Evolutionary conservation across 2,888 invertebrate species (phyloP), one percentile per base, ranked within the genome.

Genomic region (Hofmannophila pseudospretella): DNA sequence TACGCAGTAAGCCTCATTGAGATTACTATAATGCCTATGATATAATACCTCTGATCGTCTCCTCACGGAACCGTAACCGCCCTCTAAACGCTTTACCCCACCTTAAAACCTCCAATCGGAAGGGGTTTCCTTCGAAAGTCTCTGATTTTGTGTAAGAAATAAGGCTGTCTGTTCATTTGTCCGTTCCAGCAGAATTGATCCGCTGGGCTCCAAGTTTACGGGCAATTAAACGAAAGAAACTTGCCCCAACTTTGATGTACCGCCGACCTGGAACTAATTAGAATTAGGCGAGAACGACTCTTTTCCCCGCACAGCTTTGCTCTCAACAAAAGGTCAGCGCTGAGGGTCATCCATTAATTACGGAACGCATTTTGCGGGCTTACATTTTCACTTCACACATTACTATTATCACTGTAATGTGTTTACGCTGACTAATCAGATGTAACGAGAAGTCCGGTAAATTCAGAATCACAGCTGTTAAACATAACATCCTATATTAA

Each of bases 161-260:
- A n/a, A n/a, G n/a, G n/a, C n/a, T n/a, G n/a, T n/a, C n/a, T n/a
- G n/a, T n/a, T n/a, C n/a, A n/a, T n/a, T n/a, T n/a, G 16, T 13
- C 59, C 48, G 54, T 67, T 73, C 70, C 59, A 71, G 71, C 47
- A 57, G 54, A 51, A 58, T 59, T 67, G 68, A 10, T 67, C 65
- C 54, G 44, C 55, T 55, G 59, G 56, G 42, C 46, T 48, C 60
- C 52, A 50, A 70, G 62, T 77, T 76, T 67, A 74, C 71, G 75
- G 70, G 69, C 76, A 78, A 80, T 78, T 79, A 72, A 77, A 73
- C 63, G 67, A 73, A 71, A 71, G 73, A 71, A 59, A 77, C 67
- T 75, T 69, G 67, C 61, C 62, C 63, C 53, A 67, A 73, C 67
- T 77, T 76, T 75, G 75, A 77, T 76, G 70, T 74, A 67, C 67